Evolutionary conservation across 2,797 vertebrate genomes (phyloP), one percentile per base, ranked within the genome.

Genomic region (Enteromius fasciolatus): DNA sequence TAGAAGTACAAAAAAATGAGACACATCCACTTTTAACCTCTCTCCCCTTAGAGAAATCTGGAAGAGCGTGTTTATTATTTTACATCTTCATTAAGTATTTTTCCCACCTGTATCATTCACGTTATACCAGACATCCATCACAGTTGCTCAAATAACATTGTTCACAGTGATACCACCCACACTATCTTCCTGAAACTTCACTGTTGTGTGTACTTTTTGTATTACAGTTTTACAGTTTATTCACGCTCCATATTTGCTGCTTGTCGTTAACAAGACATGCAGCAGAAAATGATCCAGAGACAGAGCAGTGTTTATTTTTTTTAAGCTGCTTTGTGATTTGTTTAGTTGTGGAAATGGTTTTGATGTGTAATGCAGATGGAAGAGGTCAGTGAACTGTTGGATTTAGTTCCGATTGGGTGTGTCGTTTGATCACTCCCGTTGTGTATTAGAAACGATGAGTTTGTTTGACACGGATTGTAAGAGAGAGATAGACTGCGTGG

Each of bases 271-370:
- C 15, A 10, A 25, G 10, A 81, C 74, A 20, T 7, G 28, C 54
- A 48, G n/a, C 28, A 64, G 23, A 18, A 41, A n/a, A 20, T 20
- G 6, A 41, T 64, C 17, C 25, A 46, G 18, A 48, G 20, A 46
- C 7, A 4, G 63, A 66, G 46, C 59, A 57, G 48, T 15, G 23
- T 64, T 79, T 54, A 6, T 69, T 67, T 63, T n/a, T 67, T 76
- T 68, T 68, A 69, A 83, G 81, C 81, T 59, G 73, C 81, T 82
- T 82, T 76, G 73, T 68, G 61, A n/a, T 44, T 66, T 80, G 41
- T 80, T 28, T 31, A 28, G 59, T 23, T 68, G 10, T 82, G 64
- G 64, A 41, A 59, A 69, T 48, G 48, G 81, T 48, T 61, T 57
- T 76, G 74, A 76, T 33, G 57, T 69, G 81, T 83, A 76, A 83